Percentiles rank a stretch among this genome's conserved stretches.
Conservation (phyloP, 1,140 invertebrate genomes). For the Chrysoperla carnea region DNA sequence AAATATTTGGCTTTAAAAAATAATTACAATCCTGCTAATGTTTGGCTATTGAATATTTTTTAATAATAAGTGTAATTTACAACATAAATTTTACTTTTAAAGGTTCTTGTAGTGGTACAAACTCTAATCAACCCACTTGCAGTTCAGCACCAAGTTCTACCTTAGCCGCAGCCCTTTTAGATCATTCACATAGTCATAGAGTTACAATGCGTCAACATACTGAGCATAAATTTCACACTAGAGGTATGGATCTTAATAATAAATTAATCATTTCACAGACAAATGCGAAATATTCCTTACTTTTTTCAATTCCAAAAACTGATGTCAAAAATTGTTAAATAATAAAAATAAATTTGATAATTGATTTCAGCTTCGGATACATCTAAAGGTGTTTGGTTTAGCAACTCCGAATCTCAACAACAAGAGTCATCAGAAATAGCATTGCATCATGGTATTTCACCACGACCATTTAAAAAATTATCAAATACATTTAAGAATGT, state of each 20-base stretch:
- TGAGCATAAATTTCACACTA: slow-evolving; percentile 13
- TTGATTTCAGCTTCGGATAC: slow-evolving; percentile 10
- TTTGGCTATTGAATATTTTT: no score
- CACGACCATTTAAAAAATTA: slow-evolving; percentile 27
- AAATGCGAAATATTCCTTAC: not conserved
- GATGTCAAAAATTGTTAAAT: not conserved
- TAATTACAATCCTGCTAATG: no score
- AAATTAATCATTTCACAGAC: not conserved
- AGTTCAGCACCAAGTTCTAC: slow-evolving; percentile 17
- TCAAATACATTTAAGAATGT: slow-evolving; percentile 25
- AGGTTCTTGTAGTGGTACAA: slow-evolving; percentile 6
- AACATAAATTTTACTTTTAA: not conserved
- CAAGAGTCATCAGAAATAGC: slow-evolving; percentile 9
- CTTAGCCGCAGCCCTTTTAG: slow-evolving; percentile 29
- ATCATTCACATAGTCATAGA: slow-evolving; percentile 17
- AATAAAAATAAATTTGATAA: not conserved
- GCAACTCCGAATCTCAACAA: slow-evolving; percentile 14
- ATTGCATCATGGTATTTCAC: slow-evolving; percentile 19
- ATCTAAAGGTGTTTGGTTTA: slow-evolving; percentile 17
- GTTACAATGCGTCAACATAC: slow-evolving; percentile 10
- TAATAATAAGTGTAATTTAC: no score
- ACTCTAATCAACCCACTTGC: slow-evolving; percentile 7
- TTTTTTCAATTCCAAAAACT: not conserved
- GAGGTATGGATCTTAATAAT: slow-evolving; percentile 12
- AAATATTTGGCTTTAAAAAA: no score